These are phyloP conservation scores for Mimas tiliae DNA, from an alignment of 2,888 invertebrate species.

Conservation along the genomic window DNA sequence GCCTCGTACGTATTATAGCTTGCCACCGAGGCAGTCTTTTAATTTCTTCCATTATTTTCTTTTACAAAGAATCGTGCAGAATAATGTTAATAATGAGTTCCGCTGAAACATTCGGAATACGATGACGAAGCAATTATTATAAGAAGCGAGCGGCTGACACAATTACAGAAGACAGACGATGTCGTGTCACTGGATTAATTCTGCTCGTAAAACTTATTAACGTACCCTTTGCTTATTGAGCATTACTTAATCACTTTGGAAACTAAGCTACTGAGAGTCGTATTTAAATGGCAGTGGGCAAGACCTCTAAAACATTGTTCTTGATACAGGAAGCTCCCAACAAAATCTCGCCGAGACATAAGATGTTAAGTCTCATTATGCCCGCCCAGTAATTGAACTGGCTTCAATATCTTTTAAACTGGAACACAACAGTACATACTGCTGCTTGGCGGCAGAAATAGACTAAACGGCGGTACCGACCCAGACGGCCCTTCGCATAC, in stretches of 20 bases:
- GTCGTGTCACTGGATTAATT: constrained; percentile 63
- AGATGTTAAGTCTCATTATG: too few species aligned
- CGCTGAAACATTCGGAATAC: constrained; percentile 24
- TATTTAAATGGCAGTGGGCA: neutral
- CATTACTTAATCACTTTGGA: constrained; percentile 35
- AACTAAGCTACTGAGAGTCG: neutral
- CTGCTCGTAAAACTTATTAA: constrained; percentile 64
- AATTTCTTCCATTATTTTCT: neutral
- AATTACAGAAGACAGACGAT: constrained; percentile 53
- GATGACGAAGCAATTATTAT: constrained; percentile 53
- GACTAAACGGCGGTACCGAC: too few species aligned
- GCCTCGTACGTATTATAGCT: too few species aligned
- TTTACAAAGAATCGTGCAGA: neutral
- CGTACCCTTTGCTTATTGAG: constrained; percentile 50
- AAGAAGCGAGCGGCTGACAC: constrained; percentile 67
- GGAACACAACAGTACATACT: too few species aligned
- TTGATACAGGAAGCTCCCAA: neutral
- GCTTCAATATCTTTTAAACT: too few species aligned
- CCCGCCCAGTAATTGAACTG: too few species aligned
- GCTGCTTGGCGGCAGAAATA: too few species aligned
- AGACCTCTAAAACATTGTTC: neutral
- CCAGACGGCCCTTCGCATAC: too few species aligned
- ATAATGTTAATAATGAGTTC: constrained; percentile 8
- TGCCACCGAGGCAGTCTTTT: too few species aligned
- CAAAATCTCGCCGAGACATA: too few species aligned